Evolutionary conservation across 2,113 vertebrate species (phyloP), one percentile per base, ranked within the genome.

Genomic region (Taurulus bubalis): DNA sequence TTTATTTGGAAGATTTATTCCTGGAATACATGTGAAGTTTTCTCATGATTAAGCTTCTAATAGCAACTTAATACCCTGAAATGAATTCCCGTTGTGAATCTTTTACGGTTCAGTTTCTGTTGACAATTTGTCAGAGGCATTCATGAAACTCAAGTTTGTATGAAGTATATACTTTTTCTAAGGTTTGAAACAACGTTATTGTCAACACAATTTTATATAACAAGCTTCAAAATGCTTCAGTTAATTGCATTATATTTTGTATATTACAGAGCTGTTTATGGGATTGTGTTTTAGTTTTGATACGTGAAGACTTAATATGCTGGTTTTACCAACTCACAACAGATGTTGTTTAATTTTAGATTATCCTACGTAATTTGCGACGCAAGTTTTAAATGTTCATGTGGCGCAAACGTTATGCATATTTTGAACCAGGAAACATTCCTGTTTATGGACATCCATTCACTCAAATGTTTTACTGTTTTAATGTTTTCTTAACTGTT

Each of bases 361-460:
- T 32, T 18, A 78, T 34, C 64, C 24, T 18, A 8, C 3, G 32
- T 53, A 47, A 77, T 55, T 72, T 26, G 2, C 3, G 62, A 77
- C 36, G 10, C 30, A 69, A 51, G 51, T 53, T 68, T 42, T 22
- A 62, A 15, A 47, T 59, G 60, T 70, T 72, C 49, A 8, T 4
- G 10, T 45, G 24, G 11, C 0, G 8, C 36, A 71, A 26, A 66
- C 26, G 11, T 5, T n/a, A 12, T 47, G 8, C 24, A 28, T 38
- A 66, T 24, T 2, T 77, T 36, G 36, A 47, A 73, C 36, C 36
- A 22, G 28, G 36, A 26, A 40, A 16, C 83, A 63, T 62, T 75
- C 72, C 63, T 34, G 58, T 71, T 42, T 67, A 55, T 36, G 63
- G 69, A 64, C 68, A 58, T 38, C 45, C 30, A 38, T 26, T 70